Conservation (phyloP, 2,888 invertebrate species). For the Spialia ferax region DNA sequence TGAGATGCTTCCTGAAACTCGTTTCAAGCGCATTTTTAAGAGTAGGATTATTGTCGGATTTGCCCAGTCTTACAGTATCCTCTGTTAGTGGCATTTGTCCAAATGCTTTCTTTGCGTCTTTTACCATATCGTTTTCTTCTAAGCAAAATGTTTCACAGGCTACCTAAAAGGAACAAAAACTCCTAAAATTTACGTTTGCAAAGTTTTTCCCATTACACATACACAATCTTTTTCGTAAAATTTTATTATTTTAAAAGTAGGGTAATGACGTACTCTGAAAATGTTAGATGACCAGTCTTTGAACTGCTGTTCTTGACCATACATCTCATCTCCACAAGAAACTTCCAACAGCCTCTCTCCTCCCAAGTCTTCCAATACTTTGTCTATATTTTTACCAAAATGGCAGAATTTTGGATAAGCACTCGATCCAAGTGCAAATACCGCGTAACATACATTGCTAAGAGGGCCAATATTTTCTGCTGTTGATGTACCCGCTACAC, state of each 20-base stretch:
- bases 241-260: background rate
- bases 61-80: slow-evolving; percentile 91
- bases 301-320: slow-evolving; percentile 97
- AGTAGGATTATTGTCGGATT: slow-evolving; percentile 67
- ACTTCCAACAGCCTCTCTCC: slow-evolving; percentile 94
- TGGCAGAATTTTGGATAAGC: slow-evolving; percentile 99
- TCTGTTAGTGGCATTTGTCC: slow-evolving; percentile 91
- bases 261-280: slow-evolving; percentile 89
- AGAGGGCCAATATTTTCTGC: slow-evolving; percentile 95
- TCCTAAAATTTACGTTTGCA: background rate
- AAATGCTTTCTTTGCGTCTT: slow-evolving; percentile 92
- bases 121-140: slow-evolving; percentile 94
- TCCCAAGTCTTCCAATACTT: slow-evolving; percentile 94
- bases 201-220: too few species aligned
- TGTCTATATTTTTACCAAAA: slow-evolving; percentile 97
- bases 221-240: too few species aligned
- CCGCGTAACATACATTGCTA: slow-evolving; percentile 96
- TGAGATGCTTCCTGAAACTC: slow-evolving; percentile 72
- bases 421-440: slow-evolving; percentile 97
- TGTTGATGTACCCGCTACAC: slow-evolving; percentile 89
- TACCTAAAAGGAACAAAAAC: slow-evolving; percentile 79
- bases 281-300: slow-evolving; percentile 95
- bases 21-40: slow-evolving; percentile 66
- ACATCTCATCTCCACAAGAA: slow-evolving; percentile 96
- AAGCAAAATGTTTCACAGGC: slow-evolving; percentile 97